Evolutionary conservation across 2,797 vertebrate genomes (phyloP), one percentile per base, ranked within the genome.

Genomic region (Crotalus adamanteus): DNA sequence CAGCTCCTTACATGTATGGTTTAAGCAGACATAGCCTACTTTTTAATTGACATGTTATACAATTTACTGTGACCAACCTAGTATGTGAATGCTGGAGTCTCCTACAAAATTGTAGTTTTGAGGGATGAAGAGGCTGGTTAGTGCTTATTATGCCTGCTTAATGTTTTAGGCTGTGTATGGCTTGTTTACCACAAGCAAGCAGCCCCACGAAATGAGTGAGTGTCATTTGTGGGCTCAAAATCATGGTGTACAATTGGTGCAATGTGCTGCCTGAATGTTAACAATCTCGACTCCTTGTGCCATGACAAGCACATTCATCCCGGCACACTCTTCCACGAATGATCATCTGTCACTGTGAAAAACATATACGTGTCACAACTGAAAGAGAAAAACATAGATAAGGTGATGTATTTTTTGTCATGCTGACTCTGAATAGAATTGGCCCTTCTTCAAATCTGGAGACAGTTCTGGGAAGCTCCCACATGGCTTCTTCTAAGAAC

Each of bases 111-210:
- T 91, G 96, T 94, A 94, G 92, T 93, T 94, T 86, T 42, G 31
- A 20, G 65, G 13, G 93, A 83, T 42, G 60, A 83, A 91, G 69
- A 8, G 22, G 16, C 37, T 37, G 56, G 11, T 37, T 26, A 86
- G 89, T 9, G 26, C 78, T 93, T 78, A 78, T 73, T 57, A 90
- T 87, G 22, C 57, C 85, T 8, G 3, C 16, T 57, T 14, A 25
- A 56, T 56, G n/a, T 63, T 88, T 87, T 88, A 4, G 28, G 78
- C 56, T 51, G 12, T 28, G 88, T 65, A 25, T 16, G 28, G 73
- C 0, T 86, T 86, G 93, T 91, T 95, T 94, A 53, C 59, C 3
- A 89, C 92, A 91, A 96, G 95, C 96, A 95, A 95, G 94, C 78
- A 95, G 95, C 78, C 96, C 92, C 0, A 91, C 0, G 0, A 91